Evolutionary conservation across 2,797 vertebrate species (phyloP), one percentile per base, ranked within the genome.

Genomic region (Melanotaenia trifasciata): DNA sequence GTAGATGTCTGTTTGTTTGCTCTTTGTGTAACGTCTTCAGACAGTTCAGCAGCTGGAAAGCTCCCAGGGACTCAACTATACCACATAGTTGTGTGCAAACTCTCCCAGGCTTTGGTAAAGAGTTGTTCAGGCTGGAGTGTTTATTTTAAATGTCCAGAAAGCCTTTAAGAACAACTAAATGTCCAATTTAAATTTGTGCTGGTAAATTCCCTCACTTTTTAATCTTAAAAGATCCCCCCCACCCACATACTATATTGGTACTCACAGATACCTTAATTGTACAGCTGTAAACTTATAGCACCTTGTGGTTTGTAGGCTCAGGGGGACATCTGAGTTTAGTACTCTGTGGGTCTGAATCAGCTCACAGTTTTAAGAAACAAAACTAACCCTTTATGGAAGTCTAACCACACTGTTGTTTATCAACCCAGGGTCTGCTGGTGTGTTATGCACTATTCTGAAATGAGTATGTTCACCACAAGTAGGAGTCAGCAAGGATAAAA

Each of bases 41-140:
- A 79, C 68, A 67, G 30, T 71, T 70, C 63, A 62, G 62, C 59
- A 33, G 38, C 79, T 60, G 4, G 11, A 61, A 63, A 64, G 62
- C 84, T 85, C 70, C 53, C 20, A 38, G 61, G 80, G 75, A 80
- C 50, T 38, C 24, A 8, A 1, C 64, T 59, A 6, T 54, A 69
- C 51, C 20, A 32, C 74, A 58, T 75, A 60, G 54, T 35, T 69
- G 57, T 67, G 62, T 57, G 73, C 62, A 74, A 81, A 76, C 60
- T 69, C 87, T 78, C 85, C 57, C 65, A 78, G 81, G 82, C 67
- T 76, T 87, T 83, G 78, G 87, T 80, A 20, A 69, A 79, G 58
- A 79, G 66, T 69, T 50, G 53, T 76, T 84, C 28, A 59, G 76
- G 71, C 71, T 70, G 9, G 14, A 75, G 62, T 78, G 81, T 85